Conservation (phyloP, 2,888 invertebrate genomes). For the Cosmopolites sordidus region DNA sequence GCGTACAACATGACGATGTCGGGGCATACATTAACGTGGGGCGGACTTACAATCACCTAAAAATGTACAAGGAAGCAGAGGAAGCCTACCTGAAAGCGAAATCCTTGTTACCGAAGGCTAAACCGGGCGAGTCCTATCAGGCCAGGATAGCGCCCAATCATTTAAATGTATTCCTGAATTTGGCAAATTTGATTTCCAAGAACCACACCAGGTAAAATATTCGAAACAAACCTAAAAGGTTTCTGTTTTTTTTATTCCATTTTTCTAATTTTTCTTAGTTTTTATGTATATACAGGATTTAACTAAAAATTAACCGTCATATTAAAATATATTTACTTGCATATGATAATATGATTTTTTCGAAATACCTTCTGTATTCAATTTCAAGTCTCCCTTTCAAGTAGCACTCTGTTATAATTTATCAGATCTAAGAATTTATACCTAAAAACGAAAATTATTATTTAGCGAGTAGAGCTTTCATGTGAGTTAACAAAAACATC, state of each 20-base stretch:
- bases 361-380: no score
- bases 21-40: constrained; percentile 86
- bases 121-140: constrained; percentile 91
- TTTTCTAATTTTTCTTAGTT: background rate
- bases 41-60: constrained; percentile 87
- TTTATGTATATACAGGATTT: no score
- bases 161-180: constrained; percentile 89
- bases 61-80: constrained; percentile 85
- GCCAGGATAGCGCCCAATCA: constrained; percentile 49
- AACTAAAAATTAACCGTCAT: no score
- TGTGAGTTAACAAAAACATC: no score
- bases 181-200: constrained; percentile 90
- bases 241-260: background rate
- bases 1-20: constrained; percentile 92
- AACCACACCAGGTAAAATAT: constrained; percentile 68
- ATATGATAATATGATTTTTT: no score
- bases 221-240: no score
- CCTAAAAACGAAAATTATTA: no score
- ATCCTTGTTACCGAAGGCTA: constrained; percentile 82
- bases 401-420: no score
- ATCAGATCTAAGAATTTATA: no score
- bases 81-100: constrained; percentile 88
- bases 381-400: no score
- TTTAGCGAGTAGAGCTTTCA: no score
- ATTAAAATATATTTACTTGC: no score